A percentile compares a stretch with the other conserved stretches of the same genome.
phyloP scores from a whole-genome alignment of 2,797 vertebrate genomes.

The Chromobotia macracanthus region DNA sequence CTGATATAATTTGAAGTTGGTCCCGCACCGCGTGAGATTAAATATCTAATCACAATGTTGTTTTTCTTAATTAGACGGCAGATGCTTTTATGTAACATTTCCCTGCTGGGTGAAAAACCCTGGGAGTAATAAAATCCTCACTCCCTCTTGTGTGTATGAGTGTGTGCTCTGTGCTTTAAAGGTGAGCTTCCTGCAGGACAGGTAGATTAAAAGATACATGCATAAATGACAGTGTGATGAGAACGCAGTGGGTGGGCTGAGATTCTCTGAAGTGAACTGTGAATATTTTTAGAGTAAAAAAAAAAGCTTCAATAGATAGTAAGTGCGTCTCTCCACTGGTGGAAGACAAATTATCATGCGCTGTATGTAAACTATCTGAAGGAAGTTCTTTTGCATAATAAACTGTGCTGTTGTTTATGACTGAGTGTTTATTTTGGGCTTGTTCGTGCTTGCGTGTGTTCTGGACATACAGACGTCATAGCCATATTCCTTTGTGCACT shows the following conservation, averaged over 20 bases:
- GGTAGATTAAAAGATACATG: conserved; percentile 57
- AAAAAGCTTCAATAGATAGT: conserved; percentile 18
- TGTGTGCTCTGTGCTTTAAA: conserved; percentile 10
- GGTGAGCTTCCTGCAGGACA: conserved; percentile 36
- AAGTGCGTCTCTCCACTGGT: conserved; percentile 7
- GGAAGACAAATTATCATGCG: conserved; percentile 22
- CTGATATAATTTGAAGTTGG: neutral
- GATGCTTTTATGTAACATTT: neutral
- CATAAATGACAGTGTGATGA: conserved; percentile 53
- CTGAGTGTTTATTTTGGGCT: conserved; percentile 6
- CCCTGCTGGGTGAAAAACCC: conserved; percentile 31
- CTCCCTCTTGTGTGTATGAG: neutral
- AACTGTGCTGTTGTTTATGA: conserved; percentile 37
- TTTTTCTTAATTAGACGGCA: neutral
- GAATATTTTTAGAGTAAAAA: conserved; percentile 46
- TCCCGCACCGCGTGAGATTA: neutral
- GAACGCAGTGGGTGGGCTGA: conserved; percentile 56
- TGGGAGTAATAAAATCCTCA: conserved; percentile 21
- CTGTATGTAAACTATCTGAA: conserved; percentile 19
- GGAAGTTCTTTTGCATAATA: conserved; percentile 27
- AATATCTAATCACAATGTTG: conserved; percentile 8
- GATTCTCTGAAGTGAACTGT: conserved; percentile 32
- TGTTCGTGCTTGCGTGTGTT: conserved; percentile 14
- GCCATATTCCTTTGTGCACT: conserved; percentile 4
- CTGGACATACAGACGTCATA: conserved; percentile 20